Base-by-base conservation (phyloP, 2,888 invertebrate species). In the Monochamus alternatus region DNA sequence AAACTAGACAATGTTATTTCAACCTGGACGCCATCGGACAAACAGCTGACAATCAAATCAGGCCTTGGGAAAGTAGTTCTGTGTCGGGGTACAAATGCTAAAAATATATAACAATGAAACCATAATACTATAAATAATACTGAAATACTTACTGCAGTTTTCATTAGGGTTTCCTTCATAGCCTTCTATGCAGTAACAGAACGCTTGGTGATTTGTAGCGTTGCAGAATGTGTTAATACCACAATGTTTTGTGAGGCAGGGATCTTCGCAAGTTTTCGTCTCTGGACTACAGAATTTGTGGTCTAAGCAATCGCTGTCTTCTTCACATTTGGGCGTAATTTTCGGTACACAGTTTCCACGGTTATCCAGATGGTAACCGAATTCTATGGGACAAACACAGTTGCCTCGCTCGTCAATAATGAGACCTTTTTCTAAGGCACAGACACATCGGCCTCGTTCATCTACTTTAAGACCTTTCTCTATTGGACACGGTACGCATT, bases 11-110 rank as follows among this genome's bases (percentile, higher is more conserved):
- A 93, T 84, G 94, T 93, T 64, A 96, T 93, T 85, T 94, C 93
- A 0, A 97, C 97, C 87, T 96, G 95, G 8, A 98, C 96, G 52
- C 97, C 97, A 86, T 97, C 97, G 12, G 97, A 96, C 80, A 97
- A 90, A 88, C 97, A 98, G 84, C 95, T 95, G 14, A 97, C 97
- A 77, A 93, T 92, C 93, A 97, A 95, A 75, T 95, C 95, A 5
- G 96, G 96, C 82, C 92, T 91, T 14, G 96, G 96, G 92, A 97
- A 96, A 86, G 95, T 95, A 0, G 95, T 96, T 59, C 84, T 95
- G 91, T 81, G 51, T 3, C 14, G 32, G 52, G 44, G n/a, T 58
- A 52, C 38, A 59, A 75, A 55, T 70, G 75, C 75, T 47, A 64
- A 66, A 65, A 75, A 22, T 62, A 73, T 43, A 44, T n/a, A 52